Conservation (phyloP, 2,113 vertebrate genomes). For the Solea solea region DNA sequence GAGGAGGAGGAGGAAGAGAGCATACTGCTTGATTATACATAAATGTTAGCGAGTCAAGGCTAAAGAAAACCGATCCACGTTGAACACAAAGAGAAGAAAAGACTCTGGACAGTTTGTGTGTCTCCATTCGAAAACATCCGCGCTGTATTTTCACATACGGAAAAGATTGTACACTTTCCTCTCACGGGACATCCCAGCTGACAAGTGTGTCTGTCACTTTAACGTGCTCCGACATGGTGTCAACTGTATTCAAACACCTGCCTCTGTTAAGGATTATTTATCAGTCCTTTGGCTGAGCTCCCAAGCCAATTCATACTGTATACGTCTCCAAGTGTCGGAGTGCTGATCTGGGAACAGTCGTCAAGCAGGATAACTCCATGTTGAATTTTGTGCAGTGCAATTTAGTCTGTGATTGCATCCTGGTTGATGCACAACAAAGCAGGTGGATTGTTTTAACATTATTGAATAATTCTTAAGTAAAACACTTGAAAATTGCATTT, state of each 20-base stretch:
- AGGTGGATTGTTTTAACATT: too few species aligned
- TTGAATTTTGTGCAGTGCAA: too few species aligned
- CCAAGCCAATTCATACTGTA: conserved; percentile 37
- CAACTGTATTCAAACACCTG: conserved; percentile 69
- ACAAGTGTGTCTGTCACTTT: conserved; percentile 65
- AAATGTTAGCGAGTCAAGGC: conserved; percentile 47
- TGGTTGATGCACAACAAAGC: too few species aligned
- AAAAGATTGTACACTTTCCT: neutral
- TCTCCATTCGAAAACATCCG: neutral
- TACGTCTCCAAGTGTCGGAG: conserved; percentile 34
- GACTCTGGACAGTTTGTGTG: conserved; percentile 7
- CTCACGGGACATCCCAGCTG: conserved; percentile 23
- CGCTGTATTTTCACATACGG: too few species aligned
- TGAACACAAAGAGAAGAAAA: conserved; percentile 29
- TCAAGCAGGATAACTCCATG: neutral
- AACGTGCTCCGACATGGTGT: conserved; percentile 62
- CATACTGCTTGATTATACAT: conserved; percentile 51
- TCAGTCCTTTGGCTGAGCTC: conserved; percentile 43
- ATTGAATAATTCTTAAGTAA: too few species aligned
- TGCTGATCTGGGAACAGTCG: conserved; percentile 39
- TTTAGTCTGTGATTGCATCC: too few species aligned
- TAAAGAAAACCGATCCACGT: conserved; percentile 37
- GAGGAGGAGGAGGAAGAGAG: conserved; percentile 41
- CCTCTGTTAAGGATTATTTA: conserved; percentile 67
- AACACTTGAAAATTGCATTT: too few species aligned